Evolutionary conservation across 2,113 vertebrate genomes (phyloP), one percentile per base, ranked within the genome.

Genomic region (Thymallus thymallus): DNA sequence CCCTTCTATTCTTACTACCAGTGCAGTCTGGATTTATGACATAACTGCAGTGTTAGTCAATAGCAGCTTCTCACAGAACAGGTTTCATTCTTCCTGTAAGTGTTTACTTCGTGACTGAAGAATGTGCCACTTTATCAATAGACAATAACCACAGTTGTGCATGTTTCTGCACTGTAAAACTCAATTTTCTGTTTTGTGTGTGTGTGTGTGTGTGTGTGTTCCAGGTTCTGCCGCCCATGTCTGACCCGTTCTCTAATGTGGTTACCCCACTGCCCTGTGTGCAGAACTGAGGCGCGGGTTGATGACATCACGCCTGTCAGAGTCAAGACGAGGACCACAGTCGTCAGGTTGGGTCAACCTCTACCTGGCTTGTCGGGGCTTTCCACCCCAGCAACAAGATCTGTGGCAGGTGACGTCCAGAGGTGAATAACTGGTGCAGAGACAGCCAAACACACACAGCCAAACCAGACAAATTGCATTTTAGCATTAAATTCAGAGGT

Each of bases 201-300:
- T n/a, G n/a, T 16, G 16, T 51, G 16, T 16, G 18, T 51, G 48
- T 51, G 55, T 32, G 68, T 69, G 3, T 48, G 45, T 51, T 65
- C 29, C 24, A 73, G 71, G 32, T 73, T 73, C 61, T 73, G 71
- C 35, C 29, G 16, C 13, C 41, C 13, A 23, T 73, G 71, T 65
- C 71, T 73, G n/a, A 64, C 13, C n/a, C 5, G 24, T 22, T 73
- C 71, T 4, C 23, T 73, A 13, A 64, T 3, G 20, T 16, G 12
- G 0, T 23, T 35, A 29, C 32, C 20, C 2, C 71, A 73, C 41
- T 73, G 69, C 69, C 69, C 69, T 6, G 3, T 71, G 24, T 71
- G 69, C 55, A 30, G 69, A 18, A 12, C 29, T 22, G 13, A 29
- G 20, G 29, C 29, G 24, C 13, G 7, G 41, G n/a, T 48, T 23